Evolutionary conservation across 30 jellyfish, hydroid and myxozoan genomes (phyloP).

Genomic region (Aurelia aurita): DNA sequence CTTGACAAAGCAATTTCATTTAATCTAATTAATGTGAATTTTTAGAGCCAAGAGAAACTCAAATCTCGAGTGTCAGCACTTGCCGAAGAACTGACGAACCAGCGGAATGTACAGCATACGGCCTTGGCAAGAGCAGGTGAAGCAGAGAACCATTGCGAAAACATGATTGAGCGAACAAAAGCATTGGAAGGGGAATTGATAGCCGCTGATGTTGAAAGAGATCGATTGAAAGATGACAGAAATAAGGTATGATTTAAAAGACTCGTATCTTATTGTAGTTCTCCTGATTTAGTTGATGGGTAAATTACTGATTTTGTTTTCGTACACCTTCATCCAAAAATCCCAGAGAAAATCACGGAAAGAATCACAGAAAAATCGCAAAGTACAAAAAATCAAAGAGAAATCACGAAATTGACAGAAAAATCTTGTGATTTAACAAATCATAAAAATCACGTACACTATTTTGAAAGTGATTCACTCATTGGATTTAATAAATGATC

Average conservation of each 20-base stretch:
- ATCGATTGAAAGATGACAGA: constrained; percentile 73
- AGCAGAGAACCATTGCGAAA: constrained; percentile 63
- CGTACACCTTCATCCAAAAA: too few relatives aligned
- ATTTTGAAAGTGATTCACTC: too few relatives aligned
- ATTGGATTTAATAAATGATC: too few relatives aligned
- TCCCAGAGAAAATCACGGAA: too few relatives aligned
- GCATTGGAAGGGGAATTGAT: constrained; percentile 76
- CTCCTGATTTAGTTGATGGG: too few relatives aligned
- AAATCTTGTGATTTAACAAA: too few relatives aligned
- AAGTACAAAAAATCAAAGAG: too few relatives aligned
- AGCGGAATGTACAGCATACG: constrained; percentile 50
- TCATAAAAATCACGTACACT: too few relatives aligned
- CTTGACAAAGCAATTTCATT: neutral
- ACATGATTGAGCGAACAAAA: constrained; percentile 60
- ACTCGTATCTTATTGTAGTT: neutral
- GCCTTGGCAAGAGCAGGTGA: constrained; percentile 67
- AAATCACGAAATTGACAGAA: too few relatives aligned
- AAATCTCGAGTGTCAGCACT: constrained; percentile 54
- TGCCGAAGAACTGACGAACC: constrained; percentile 70
- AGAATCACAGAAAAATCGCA: too few relatives aligned
- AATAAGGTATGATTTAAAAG: constrained; percentile 32
- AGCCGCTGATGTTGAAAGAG: constrained; percentile 82
- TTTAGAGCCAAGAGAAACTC: constrained; percentile 54
- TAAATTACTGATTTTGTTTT: too few relatives aligned
- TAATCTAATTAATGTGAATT: neutral